phyloP scores from a whole-genome alignment of 2,113 vertebrate genomes.

The Eublepharis macularius region DNA sequence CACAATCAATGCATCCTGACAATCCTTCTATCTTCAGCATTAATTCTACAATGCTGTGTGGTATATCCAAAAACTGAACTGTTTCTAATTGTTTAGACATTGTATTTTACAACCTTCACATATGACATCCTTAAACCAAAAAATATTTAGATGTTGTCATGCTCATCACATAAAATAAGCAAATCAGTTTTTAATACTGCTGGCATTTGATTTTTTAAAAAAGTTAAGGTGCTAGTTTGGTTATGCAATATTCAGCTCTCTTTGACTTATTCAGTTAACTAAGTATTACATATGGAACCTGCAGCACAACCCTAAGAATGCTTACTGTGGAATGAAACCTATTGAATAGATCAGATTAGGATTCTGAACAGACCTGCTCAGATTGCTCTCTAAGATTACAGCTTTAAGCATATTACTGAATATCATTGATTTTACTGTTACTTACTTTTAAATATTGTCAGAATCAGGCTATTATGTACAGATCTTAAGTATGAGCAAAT shows the following conservation, averaged over 20 bases:
- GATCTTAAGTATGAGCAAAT: neutral
- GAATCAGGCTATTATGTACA: no score
- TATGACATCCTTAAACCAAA: neutral
- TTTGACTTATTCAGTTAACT: neutral
- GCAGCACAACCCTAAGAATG: neutral
- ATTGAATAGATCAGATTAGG: neutral
- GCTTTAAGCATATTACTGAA: neutral
- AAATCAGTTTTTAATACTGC: neutral
- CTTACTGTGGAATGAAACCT: no score
- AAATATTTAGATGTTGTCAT: neutral
- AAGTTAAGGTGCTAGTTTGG: neutral
- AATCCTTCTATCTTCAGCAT: neutral
- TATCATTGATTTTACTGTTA: neutral
- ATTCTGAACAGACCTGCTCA: no score
- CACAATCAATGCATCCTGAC: neutral
- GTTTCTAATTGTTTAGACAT: neutral
- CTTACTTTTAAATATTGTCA: neutral
- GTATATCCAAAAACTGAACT: neutral
- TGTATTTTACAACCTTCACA: neutral
- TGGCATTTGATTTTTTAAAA: neutral
- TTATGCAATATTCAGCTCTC: neutral
- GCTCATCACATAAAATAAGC: neutral
- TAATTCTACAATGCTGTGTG: neutral
- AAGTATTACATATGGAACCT: neutral
- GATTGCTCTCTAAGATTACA: no score